Evolutionary conservation across 2,113 vertebrate genomes (phyloP).

Genomic region (Nannobrachium achirus): DNA sequence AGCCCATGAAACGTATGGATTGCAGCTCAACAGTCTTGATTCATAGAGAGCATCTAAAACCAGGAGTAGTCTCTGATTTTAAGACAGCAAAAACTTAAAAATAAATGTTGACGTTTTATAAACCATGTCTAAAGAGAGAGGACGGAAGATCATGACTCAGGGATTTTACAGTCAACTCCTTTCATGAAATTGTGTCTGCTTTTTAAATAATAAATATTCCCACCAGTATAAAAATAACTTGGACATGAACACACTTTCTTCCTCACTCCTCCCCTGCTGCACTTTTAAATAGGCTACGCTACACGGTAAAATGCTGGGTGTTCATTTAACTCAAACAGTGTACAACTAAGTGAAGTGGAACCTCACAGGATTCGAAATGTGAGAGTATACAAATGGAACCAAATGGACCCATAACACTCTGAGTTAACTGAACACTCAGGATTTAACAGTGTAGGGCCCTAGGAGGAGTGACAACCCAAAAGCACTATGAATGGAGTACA

Average conservation of each 20-base stretch:
- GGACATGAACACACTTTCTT: slow-evolving; percentile 26
- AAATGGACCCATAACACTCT: too few relatives aligned
- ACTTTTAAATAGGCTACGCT: slow-evolving; percentile 15
- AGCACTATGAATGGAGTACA: too few relatives aligned
- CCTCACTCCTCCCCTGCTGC: slow-evolving; percentile 20
- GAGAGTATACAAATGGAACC: too few relatives aligned
- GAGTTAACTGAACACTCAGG: too few relatives aligned
- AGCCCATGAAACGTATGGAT: neutral
- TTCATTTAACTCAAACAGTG: too few relatives aligned
- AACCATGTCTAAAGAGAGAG: neutral
- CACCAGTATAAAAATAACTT: slow-evolving; percentile 56
- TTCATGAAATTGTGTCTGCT: slow-evolving; percentile 34
- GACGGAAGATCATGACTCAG: slow-evolving; percentile 13
- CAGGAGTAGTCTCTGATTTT: slow-evolving; percentile 14
- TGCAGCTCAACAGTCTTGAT: neutral
- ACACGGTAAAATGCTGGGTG: neutral
- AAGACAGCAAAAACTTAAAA: slow-evolving; percentile 4
- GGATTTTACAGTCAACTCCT: slow-evolving; percentile 7
- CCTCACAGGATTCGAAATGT: too few relatives aligned
- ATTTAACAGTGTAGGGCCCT: too few relatives aligned
- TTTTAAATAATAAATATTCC: slow-evolving; percentile 63
- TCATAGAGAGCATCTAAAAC: neutral
- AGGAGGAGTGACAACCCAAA: too few relatives aligned
- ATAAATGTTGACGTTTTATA: slow-evolving; percentile 4
- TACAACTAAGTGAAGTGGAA: too few relatives aligned